Conservation (phyloP, 2,113 vertebrate species). For the Grus americana region DNA sequence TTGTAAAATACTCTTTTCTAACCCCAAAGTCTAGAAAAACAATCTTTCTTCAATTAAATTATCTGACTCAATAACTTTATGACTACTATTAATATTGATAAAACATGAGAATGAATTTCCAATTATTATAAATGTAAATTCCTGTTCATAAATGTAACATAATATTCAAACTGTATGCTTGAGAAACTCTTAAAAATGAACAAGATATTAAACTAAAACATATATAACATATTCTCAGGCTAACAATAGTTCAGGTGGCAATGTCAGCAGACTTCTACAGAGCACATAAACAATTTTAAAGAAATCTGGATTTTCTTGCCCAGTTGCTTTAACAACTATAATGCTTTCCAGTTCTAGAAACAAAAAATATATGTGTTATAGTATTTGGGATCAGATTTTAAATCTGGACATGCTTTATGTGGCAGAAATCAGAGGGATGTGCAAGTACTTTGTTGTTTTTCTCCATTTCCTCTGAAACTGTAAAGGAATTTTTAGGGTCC, state of each 20-base stretch:
- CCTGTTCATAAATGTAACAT: not conserved
- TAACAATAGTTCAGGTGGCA: not conserved
- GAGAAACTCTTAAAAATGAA: not conserved
- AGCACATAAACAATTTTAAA: not conserved
- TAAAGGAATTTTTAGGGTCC: not conserved
- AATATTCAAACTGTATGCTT: not conserved
- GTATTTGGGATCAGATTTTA: not conserved
- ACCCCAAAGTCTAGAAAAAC: not conserved
- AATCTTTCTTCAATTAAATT: not conserved
- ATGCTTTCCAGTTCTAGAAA: not conserved
- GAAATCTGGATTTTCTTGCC: not conserved
- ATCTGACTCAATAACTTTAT: not conserved
- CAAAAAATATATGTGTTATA: not conserved
- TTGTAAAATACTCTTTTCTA: not conserved
- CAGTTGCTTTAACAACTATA: not conserved
- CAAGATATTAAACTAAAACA: not conserved
- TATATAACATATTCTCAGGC: not conserved
- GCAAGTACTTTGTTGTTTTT: not conserved
- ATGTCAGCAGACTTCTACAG: not conserved
- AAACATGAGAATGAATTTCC: not conserved
- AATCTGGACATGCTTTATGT: not conserved
- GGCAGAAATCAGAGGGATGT: rapidly evolving
- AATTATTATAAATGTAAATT: not conserved
- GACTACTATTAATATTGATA: not conserved
- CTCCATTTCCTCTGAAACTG: not conserved